Evolutionary conservation across 2,113 vertebrate species (phyloP).

Genomic region (Lamprotornis superbus): DNA sequence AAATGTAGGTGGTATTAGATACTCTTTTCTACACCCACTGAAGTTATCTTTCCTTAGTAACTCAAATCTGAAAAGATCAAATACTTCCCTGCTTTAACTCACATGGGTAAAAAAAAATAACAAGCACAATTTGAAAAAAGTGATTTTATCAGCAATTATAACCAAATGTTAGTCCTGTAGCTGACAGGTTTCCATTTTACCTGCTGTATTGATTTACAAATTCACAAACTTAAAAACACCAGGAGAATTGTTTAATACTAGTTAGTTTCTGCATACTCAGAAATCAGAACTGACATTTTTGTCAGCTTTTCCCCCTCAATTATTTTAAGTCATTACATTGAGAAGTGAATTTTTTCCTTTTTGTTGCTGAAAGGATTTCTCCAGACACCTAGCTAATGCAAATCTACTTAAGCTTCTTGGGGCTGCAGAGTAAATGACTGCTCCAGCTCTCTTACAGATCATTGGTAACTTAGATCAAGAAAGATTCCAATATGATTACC

Average conservation of each 20-base stretch:
- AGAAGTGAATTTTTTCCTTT: neutral
- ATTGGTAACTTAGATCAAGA: neutral
- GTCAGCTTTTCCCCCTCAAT: neutral
- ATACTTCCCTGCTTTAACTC: neutral
- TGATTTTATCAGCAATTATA: neutral
- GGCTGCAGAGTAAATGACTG: neutral
- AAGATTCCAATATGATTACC: neutral
- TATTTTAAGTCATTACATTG: neutral
- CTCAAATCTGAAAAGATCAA: neutral
- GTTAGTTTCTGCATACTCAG: neutral
- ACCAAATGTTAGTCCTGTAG: neutral
- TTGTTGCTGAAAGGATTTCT: neutral
- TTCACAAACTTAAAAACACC: neutral
- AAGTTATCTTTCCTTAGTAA: neutral
- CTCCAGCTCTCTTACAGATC: neutral
- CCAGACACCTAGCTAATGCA: neutral
- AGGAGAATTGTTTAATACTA: neutral
- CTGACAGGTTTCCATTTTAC: neutral
- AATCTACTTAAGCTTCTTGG: neutral
- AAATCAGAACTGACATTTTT: neutral
- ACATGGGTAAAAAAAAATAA: fast-evolving
- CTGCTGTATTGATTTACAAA: neutral
- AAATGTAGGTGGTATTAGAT: neutral
- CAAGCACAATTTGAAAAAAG: neutral
- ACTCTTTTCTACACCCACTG: neutral